These are phyloP conservation scores for Dreissena rostriformis DNA, from an alignment of 1,140 invertebrate species.

Conservation along the genomic window DNA sequence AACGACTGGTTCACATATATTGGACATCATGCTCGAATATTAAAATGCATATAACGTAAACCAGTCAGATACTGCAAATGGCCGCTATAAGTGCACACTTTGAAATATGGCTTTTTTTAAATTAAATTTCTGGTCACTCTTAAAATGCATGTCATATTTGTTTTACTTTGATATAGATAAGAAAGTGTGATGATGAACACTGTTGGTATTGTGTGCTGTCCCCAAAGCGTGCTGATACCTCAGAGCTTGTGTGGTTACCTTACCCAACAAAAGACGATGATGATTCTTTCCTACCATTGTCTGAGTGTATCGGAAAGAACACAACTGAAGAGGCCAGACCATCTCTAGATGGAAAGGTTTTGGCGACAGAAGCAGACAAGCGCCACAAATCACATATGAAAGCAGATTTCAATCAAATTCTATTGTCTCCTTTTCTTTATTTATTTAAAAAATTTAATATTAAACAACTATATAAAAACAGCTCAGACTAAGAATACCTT, in stretches of 20 bases:
- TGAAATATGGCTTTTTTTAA: background rate
- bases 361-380: slow-evolving; percentile 1
- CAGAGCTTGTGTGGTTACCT: slow-evolving; percentile 6
- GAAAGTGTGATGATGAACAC: background rate
- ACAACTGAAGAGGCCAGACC: background rate
- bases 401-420: no score
- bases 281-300: background rate
- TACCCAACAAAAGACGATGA: background rate
- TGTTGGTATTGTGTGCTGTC: slow-evolving; percentile 6
- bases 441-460: no score
- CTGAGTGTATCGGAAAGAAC: slow-evolving; percentile 1
- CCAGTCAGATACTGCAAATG: no score
- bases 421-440: no score
- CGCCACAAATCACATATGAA: background rate
- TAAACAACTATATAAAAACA: no score
- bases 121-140: background rate
- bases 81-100: background rate
- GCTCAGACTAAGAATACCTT: no score
- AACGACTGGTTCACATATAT: no score
- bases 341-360: background rate
- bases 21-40: no score
- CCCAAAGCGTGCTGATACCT: background rate
- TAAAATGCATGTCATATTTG: background rate
- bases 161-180: no score
- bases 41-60: no score